Conservation (phyloP, 2,888 invertebrate species). For the Petrolisthes manimaculis region DNA sequence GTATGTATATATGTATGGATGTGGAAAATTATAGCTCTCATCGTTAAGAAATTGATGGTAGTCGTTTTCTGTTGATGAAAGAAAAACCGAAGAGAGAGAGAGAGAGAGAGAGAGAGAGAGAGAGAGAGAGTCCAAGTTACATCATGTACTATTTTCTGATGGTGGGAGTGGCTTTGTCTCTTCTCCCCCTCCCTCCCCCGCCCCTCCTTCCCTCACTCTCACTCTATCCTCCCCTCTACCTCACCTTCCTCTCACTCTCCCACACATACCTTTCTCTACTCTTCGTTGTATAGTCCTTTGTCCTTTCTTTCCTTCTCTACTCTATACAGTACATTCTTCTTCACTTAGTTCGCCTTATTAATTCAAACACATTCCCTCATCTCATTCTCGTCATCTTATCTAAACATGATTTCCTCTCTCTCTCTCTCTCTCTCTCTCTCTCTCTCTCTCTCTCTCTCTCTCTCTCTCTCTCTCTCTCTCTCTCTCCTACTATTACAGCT, state of each 20-base stretch:
- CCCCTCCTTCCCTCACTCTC: background rate
- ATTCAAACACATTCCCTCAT: background rate
- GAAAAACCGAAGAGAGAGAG: too few species aligned
- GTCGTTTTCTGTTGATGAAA: too few species aligned
- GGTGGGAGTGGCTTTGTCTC: background rate
- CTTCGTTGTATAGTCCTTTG: background rate
- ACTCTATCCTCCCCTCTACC: background rate
- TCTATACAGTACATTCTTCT: constrained; percentile 1
- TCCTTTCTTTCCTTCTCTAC: background rate
- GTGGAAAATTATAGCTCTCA: too few species aligned
- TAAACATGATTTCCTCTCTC: background rate
- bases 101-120: too few species aligned
- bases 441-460: constrained; percentile 13
- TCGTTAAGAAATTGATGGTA: too few species aligned
- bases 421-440: background rate
- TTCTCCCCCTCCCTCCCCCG: background rate
- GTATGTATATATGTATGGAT: background rate
- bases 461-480: constrained; percentile 14
- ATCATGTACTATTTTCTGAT: background rate
- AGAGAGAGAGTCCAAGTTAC: too few species aligned
- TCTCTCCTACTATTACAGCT: background rate
- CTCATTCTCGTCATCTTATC: background rate
- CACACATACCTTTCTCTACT: background rate
- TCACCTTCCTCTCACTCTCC: background rate
- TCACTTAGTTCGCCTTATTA: background rate